phyloP scores from a whole-genome alignment of 2,797 vertebrate genomes.

The Myotis pilosus region DNA sequence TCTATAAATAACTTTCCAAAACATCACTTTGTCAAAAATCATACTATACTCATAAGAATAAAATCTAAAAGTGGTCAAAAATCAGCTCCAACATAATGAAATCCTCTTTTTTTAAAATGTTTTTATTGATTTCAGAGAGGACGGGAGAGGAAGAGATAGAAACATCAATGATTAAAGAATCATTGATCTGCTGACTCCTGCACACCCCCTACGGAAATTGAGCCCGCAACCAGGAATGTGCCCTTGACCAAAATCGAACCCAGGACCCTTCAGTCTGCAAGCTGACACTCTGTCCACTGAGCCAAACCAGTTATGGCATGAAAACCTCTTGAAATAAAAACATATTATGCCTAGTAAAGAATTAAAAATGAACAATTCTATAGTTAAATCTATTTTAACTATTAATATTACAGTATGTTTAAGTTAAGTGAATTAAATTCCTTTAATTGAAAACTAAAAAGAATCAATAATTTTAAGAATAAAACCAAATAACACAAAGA shows the following conservation, averaged over 20 bases:
- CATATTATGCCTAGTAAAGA: neutral
- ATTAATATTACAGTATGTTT: neutral
- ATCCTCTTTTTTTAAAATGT: neutral
- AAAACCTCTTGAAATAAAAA: constrained; percentile 59
- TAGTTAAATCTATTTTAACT: neutral
- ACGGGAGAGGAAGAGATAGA: too few relatives aligned
- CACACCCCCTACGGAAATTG: too few relatives aligned
- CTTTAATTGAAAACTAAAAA: constrained; percentile 31
- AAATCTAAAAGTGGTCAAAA: constrained; percentile 8
- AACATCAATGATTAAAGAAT: too few relatives aligned
- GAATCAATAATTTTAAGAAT: constrained; percentile 18
- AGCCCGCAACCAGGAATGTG: too few relatives aligned
- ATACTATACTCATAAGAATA: neutral
- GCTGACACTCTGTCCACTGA: too few relatives aligned
- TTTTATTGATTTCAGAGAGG: too few relatives aligned
- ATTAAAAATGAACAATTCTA: neutral
- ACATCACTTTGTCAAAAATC: neutral
- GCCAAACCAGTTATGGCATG: too few relatives aligned
- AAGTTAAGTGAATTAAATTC: constrained; percentile 3
- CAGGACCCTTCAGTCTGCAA: too few relatives aligned
- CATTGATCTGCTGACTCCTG: too few relatives aligned
- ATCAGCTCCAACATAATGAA: constrained; percentile 10
- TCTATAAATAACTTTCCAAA: neutral
- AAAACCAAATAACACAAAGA: constrained; percentile 3
- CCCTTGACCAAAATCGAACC: too few relatives aligned